Evolutionary conservation across 2,113 vertebrate species (phyloP).

Genomic region (Phocoena phocoena): DNA sequence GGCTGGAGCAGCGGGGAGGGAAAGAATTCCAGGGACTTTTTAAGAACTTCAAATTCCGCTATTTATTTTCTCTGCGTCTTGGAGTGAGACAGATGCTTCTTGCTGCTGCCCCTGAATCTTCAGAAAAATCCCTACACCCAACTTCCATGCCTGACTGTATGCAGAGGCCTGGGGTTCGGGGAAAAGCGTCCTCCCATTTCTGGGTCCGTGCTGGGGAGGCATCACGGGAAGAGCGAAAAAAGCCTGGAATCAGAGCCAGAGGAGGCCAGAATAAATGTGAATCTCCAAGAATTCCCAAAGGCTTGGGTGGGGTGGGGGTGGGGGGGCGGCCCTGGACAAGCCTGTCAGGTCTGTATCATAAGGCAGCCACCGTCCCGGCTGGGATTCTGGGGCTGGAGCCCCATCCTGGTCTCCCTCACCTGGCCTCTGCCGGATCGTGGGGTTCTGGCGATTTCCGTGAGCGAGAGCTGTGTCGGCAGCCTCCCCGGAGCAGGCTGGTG

Average conservation of each 20-base stretch:
- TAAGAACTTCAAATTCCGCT: not conserved
- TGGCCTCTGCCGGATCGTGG: no score
- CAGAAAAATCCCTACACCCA: not conserved
- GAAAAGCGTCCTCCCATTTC: not conserved
- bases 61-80: not conserved
- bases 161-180: not conserved
- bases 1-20: not conserved
- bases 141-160: not conserved
- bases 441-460: not conserved
- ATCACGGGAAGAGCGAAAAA: not conserved
- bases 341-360: not conserved
- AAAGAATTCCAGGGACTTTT: not conserved
- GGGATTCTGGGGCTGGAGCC: not conserved
- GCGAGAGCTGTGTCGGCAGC: conserved; percentile 71
- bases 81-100: not conserved
- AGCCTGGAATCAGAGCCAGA: not conserved
- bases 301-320: not conserved
- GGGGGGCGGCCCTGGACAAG: not conserved
- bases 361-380: not conserved
- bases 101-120: not conserved
- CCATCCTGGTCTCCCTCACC: not conserved
- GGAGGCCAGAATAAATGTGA: accelerated
- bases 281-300: not conserved
- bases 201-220: not conserved
- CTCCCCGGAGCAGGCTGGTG: conserved; percentile 66